Evolutionary conservation across 2,113 vertebrate species (phyloP), one percentile per base, ranked within the genome.

Genomic region (Manacus vitellinus): DNA sequence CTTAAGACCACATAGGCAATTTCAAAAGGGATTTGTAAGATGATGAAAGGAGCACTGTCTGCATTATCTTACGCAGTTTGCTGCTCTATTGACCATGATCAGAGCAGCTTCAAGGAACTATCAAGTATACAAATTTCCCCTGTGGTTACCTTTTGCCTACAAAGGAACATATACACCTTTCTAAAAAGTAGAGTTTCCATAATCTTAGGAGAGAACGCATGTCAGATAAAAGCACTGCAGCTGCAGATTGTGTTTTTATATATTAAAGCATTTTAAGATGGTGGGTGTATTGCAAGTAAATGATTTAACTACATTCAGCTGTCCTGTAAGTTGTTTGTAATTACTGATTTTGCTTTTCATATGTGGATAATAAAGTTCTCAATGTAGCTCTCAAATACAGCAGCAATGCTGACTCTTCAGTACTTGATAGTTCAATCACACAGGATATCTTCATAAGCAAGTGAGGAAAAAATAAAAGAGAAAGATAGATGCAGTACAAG

Each of bases 241-340:
- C 76, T 93, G 95, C 86, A 96, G 89, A 94, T 70, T 86, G 15
- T 92, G 73, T 95, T 96, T 89, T 95, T 96, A 97, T 97, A 97
- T 92, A 96, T 96, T 94, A 92, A 83, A 94, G 66, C 88, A 95
- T 94, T 97, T 97, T 96, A 97, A 98, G 94, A 97, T 95, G 94
- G 92, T 91, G 94, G 55, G 56, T 92, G n/a, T 94, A 95, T 95
- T 94, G 88, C 95, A 97, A 97, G 95, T 85, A 97, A 97, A 98
- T 97, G 80, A 98, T 97, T 97, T 98, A 98, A 98, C 97, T 97
- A 83, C 97, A 95, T 97, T 98, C 98, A 98, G 96, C 98, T 98
- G 97, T 97, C 98, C 98, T 97, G 84, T 97, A 97, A 98, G 96
- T 97, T 98, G 94, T 95, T 97, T 95, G 93, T 97, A 97, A 98